Evolutionary conservation across 2,797 vertebrate genomes (phyloP).

Genomic region (Lerista edwardsae): DNA sequence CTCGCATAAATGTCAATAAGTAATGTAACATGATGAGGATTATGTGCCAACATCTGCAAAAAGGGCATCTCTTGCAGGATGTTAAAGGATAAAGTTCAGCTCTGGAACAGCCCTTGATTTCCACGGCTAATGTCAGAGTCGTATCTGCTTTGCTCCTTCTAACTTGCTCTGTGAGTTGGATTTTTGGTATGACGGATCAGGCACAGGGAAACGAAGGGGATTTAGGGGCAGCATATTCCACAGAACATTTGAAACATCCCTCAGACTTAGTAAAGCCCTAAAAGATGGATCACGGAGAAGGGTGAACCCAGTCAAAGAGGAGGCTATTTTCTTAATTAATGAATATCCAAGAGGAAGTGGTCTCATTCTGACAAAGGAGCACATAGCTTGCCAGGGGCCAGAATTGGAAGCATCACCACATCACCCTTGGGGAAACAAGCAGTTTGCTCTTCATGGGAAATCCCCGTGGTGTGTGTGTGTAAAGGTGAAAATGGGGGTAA

Average conservation of each 20-base stretch:
- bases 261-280: neutral
- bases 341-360: neutral
- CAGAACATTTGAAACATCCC: neutral
- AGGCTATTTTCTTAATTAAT: neutral
- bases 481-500: neutral
- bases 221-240: constrained; percentile 2
- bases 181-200: constrained; percentile 7
- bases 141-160: fast-evolving
- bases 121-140: fast-evolving
- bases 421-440: neutral
- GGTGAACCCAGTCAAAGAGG: neutral
- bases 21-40: constrained; percentile 51
- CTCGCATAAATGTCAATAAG: constrained; percentile 69
- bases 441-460: neutral
- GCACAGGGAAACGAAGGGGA: neutral
- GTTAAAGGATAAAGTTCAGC: constrained; percentile 64
- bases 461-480: neutral
- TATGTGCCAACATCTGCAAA: constrained; percentile 46
- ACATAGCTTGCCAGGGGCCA: neutral
- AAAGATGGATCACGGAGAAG: neutral
- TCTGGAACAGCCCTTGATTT: neutral
- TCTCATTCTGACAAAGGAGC: neutral
- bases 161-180: neutral
- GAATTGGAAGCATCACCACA: neutral
- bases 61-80: constrained; percentile 62